Base-by-base conservation (phyloP, 2,888 invertebrate genomes). In the Lasioglossum morio region DNA sequence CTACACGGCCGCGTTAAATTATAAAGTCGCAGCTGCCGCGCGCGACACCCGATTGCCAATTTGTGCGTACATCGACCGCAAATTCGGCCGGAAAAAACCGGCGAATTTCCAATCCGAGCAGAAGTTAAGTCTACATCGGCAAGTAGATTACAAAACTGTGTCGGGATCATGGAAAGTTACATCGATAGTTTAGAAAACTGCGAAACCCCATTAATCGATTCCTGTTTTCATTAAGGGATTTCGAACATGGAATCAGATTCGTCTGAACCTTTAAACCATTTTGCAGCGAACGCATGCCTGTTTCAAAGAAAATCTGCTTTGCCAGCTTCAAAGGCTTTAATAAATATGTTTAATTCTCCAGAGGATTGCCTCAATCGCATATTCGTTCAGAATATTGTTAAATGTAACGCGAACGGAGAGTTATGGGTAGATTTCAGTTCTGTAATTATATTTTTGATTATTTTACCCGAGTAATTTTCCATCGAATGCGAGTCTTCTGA, bases 161-260 rank as follows among this genome's bases (percentile, higher is more conserved):
- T 8, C 16, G 23, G 2, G 43, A 19, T 19, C 14, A 72, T 40
- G 3, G 16, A 16, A 57, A 40, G n/a, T 40, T 57, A 40, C 34
- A 34, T 19, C 4, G 57, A 19, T 27, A 40, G 40, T 57, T 53
- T 48, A 74, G 74, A 57, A 74, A 74, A 37, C 74, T 74, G 37
- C n/a, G 4, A 74, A 74, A 37, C 34, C 37, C 60, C 27, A 72
- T 72, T 46, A 72, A 43, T 43, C 72, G 43, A 46, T 72, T 19
- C 8, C 72, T 19, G 72, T n/a, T 72, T 46, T 30, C 43, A 43
- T 5, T 12, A 12, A 14, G 7, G 27, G 46, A 43, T 43, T 43
- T 19, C 43, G 43, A 72, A 30, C n/a, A 43, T 27, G 27, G 27
- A 12, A 60, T 14, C 1, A 27, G 60, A 27, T 60, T 23, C 10